These are phyloP conservation scores for Lutjanus campechanus DNA, from an alignment of 2,797 vertebrate genomes.

Conservation along the genomic window DNA sequence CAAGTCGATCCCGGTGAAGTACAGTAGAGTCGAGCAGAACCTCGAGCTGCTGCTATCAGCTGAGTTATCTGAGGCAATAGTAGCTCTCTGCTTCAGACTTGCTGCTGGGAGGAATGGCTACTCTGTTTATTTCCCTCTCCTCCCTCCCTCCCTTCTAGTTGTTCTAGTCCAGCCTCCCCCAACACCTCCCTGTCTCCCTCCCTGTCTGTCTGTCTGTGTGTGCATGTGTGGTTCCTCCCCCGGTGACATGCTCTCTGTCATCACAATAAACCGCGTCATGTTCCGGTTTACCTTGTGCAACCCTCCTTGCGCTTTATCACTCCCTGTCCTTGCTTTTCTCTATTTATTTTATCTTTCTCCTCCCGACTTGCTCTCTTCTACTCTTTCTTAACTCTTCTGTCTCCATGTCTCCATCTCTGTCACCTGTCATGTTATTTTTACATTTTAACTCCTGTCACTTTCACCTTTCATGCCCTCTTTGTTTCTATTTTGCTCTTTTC, in stretches of 20 bases:
- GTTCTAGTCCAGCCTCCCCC: conserved; percentile 35
- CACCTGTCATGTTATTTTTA: conserved; percentile 9
- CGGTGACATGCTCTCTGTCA: conserved; percentile 24
- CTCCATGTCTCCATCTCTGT: background rate
- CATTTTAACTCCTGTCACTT: conserved; percentile 17
- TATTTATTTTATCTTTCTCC: background rate
- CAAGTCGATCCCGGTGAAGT: background rate
- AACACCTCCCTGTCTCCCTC: conserved; percentile 18
- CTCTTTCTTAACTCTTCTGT: background rate
- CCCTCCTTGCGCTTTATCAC: conserved; percentile 10
- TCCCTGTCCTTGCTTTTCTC: background rate
- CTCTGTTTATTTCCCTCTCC: conserved; percentile 55
- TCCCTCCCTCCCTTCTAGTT: conserved; percentile 42
- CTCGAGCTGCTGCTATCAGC: conserved; percentile 24
- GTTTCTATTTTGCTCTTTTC: conserved; percentile 19
- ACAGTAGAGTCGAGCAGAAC: conserved; percentile 3
- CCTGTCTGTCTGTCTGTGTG: conserved; percentile 16
- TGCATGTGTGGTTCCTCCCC: conserved; percentile 36
- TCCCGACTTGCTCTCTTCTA: background rate
- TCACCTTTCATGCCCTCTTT: conserved; percentile 16
- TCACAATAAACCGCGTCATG: conserved; percentile 33
- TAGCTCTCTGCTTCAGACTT: conserved; percentile 54
- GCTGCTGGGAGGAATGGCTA: conserved; percentile 52
- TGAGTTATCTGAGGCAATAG: conserved; percentile 21
- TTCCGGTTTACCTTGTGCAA: conserved; percentile 3